phyloP scores from a whole-genome alignment of 2,797 vertebrate species.

The Gallinago solitaria region DNA sequence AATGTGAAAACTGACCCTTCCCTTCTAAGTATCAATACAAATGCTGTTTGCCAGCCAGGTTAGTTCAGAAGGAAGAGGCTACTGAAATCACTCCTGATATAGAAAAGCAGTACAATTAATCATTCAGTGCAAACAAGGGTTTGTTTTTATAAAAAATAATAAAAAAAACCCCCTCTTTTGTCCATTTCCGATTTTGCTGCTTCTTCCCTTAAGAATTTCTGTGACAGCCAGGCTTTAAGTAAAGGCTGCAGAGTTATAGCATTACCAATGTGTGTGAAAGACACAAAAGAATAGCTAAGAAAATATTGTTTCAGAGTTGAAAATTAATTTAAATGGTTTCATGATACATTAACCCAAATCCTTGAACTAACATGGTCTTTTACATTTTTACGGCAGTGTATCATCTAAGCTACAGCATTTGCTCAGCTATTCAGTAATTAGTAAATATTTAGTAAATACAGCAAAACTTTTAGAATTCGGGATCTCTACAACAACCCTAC shows the following conservation, averaged over 20 bases:
- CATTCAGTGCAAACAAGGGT: not conserved
- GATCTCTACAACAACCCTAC: not conserved
- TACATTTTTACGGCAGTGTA: not conserved
- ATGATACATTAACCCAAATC: not conserved
- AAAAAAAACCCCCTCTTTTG: not conserved
- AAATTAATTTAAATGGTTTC: not conserved
- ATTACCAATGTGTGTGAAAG: not conserved
- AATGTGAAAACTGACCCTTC: slow-evolving; percentile 56
- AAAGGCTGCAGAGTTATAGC: not conserved
- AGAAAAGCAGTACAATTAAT: not conserved
- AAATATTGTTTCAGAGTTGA: not conserved
- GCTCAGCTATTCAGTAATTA: not conserved
- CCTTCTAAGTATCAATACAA: not conserved
- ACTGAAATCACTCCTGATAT: not conserved
- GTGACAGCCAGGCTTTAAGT: not conserved
- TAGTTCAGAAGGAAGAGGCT: not conserved
- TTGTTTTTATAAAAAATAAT: not conserved
- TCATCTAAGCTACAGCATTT: not conserved
- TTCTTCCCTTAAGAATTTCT: not conserved
- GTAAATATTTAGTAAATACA: not conserved
- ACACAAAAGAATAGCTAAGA: not conserved
- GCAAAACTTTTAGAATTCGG: not conserved
- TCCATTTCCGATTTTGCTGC: not conserved
- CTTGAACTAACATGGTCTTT: not conserved
- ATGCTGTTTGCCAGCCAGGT: slow-evolving; percentile 14